Conservation (phyloP, 2,888 invertebrate genomes). For the Dioctria rufipes region DNA sequence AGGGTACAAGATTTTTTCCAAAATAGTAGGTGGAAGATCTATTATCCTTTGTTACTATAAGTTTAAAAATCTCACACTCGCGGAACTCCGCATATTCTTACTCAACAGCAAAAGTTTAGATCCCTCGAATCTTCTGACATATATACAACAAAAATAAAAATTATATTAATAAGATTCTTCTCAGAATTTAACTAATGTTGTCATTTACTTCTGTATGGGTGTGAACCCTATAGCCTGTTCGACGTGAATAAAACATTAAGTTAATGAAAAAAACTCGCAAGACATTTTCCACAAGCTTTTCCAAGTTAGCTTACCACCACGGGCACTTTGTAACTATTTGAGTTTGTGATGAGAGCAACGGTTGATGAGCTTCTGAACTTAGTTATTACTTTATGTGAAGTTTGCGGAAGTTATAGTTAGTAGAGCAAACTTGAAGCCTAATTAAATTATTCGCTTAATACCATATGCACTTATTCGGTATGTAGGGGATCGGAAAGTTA, state of each 20-base stretch:
- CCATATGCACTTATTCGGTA: conserved; percentile 19
- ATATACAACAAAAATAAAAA: too few species aligned
- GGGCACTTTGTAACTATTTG: conserved; percentile 52
- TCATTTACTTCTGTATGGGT: too few species aligned
- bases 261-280: conserved; percentile 17
- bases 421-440: conserved; percentile 44
- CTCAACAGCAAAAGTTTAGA: too few species aligned
- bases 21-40: too few species aligned
- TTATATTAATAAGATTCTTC: too few species aligned
- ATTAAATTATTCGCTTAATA: conserved; percentile 47
- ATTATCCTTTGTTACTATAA: too few species aligned
- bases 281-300: conserved; percentile 22
- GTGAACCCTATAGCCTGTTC: neutral
- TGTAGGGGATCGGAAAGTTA: conserved; percentile 48
- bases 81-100: too few species aligned
- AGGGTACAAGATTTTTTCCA: too few species aligned
- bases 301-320: neutral
- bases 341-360: conserved; percentile 40
- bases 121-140: too few species aligned
- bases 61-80: too few species aligned
- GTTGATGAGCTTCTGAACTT: conserved; percentile 54
- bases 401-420: conserved; percentile 43
- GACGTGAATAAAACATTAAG: conserved; percentile 24
- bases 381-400: conserved; percentile 42
- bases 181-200: too few species aligned